Evolutionary conservation across 2,797 vertebrate genomes (phyloP).

Genomic region (Hafferia zeledoni): DNA sequence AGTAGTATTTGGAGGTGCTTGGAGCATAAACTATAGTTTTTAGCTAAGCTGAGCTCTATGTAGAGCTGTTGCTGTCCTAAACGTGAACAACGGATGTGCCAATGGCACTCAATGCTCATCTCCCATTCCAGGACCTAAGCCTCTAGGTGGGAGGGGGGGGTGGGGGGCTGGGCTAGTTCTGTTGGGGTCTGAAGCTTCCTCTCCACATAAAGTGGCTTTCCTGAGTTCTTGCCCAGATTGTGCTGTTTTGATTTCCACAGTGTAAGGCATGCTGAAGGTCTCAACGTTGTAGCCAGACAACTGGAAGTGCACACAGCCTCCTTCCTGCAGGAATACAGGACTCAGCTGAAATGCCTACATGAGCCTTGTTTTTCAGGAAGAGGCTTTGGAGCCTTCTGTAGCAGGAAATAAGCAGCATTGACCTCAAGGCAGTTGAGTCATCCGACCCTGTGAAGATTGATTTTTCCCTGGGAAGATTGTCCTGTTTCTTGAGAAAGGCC

Average conservation of each 20-base stretch:
- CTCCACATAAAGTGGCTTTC: not conserved
- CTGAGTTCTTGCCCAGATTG: not conserved
- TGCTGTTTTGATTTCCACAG: not conserved
- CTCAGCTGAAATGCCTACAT: not conserved
- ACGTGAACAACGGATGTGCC: not conserved
- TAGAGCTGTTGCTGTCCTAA: not conserved
- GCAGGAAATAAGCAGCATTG: not conserved
- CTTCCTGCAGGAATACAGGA: conserved; percentile 42
- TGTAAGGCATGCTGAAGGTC: not conserved
- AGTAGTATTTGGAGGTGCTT: not conserved
- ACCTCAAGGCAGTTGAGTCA: conserved; percentile 7
- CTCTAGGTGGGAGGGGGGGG: not conserved
- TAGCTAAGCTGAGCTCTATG: not conserved
- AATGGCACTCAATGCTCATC: not conserved
- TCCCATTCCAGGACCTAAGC: not conserved
- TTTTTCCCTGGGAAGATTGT: not conserved
- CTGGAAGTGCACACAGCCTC: not conserved
- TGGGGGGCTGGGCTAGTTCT: not conserved
- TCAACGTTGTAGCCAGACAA: not conserved
- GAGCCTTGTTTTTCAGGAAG: conserved; percentile 53
- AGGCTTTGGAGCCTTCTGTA: not conserved
- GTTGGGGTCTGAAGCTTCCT: not conserved
- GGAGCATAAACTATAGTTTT: not conserved
- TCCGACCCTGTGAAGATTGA: not conserved
- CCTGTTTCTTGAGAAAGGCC: not conserved